Base-by-base conservation (phyloP, 2,113 vertebrate species). In the Balaeniceps rex region DNA sequence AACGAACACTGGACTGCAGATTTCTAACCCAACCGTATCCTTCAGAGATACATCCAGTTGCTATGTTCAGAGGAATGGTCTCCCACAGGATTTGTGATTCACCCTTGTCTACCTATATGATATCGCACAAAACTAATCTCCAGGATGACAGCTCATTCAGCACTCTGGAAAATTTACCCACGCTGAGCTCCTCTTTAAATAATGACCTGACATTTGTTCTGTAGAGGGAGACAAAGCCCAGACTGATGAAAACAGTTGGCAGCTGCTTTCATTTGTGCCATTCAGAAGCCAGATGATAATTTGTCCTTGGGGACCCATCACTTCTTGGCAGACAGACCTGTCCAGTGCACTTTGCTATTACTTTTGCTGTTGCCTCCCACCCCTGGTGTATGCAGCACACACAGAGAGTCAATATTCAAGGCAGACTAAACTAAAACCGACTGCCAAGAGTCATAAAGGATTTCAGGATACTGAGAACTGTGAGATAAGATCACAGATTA, bases 171-270 rank as follows among this genome's bases (percentile, higher is more conserved):
- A 93, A 87, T 95, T 70, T 95, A 95, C 91, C 78, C 84, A 74
- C 2, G 3, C 84, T 54, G 71, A 93, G 66, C 31, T 88, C 91
- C 42, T 85, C 70, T 94, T 93, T 93, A 94, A 97, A 91, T 95
- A 96, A 97, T 95, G 91, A 96, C 94, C 91, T 96, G 94, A 93
- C 91, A 91, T 95, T 97, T 95, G 96, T 94, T 97, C 97, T 97
- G 89, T 94, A 97, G 97, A 97, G 96, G 96, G 97, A 97, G 97
- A 97, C 96, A 97, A 97, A 97, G 96, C 93, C 91, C 93, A 80
- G 91, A 77, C 84, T 88, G 97, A 95, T 93, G 96, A 94, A 84
- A 96, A 94, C 34, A 72, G 49, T 85, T 96, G 97, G 94, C 95
- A 96, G 93, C 95, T 94, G 94, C 94, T 96, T 95, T 95, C 94